Evolutionary conservation across 2,113 vertebrate species (phyloP).

Genomic region (Bothrops jararaca): DNA sequence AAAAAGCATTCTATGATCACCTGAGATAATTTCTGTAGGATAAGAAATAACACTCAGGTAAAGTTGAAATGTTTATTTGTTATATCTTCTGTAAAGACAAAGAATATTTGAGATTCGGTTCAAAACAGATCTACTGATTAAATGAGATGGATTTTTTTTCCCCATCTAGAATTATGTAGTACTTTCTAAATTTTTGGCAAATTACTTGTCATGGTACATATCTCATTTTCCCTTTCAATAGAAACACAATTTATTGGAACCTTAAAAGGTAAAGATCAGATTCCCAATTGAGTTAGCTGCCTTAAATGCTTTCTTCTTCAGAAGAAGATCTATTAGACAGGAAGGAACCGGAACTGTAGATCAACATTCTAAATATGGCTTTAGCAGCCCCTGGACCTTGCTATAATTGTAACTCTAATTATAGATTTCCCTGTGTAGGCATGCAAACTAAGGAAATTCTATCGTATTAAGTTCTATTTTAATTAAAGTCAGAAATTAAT

Average conservation of each 20-base stretch:
- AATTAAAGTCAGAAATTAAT: neutral
- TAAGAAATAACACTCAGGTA: neutral
- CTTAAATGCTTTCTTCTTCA: neutral
- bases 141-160: neutral
- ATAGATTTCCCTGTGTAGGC: neutral
- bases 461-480: neutral
- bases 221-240: neutral
- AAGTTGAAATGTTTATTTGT: neutral
- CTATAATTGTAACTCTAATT: slow-evolving; percentile 4
- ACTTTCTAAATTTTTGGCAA: neutral
- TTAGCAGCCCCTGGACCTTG: neutral
- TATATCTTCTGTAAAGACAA: neutral
- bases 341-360: neutral
- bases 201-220: neutral
- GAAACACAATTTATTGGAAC: neutral
- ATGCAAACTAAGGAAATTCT: neutral
- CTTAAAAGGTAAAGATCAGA: neutral
- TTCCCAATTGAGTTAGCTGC: neutral
- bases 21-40: neutral
- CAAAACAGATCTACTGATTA: neutral
- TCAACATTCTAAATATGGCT: slow-evolving; percentile 1
- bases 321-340: slow-evolving; percentile 7
- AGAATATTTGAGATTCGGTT: neutral
- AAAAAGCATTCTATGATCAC: neutral
- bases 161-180: neutral